Evolutionary conservation across 2,113 vertebrate genomes (phyloP).

Genomic region (Bostrychus sinensis): DNA sequence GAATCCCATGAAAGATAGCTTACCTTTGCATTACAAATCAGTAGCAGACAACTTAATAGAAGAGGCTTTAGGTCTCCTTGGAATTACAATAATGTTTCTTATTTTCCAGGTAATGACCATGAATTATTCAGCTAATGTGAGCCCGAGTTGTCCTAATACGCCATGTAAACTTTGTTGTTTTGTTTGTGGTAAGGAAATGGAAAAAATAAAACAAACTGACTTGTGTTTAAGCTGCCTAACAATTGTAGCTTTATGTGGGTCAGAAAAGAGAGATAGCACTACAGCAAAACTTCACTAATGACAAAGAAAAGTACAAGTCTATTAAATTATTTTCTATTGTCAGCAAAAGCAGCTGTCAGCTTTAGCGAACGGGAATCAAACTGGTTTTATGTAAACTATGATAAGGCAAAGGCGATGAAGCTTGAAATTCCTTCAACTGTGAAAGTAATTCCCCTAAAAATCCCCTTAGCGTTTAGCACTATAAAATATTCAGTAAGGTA

Average conservation of each 20-base stretch:
- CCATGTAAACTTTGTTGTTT: constrained; percentile 27
- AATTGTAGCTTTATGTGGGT: constrained; percentile 27
- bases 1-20: constrained; percentile 59
- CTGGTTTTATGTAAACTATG: constrained; percentile 51
- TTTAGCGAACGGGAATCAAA: constrained; percentile 45
- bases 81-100: constrained; percentile 49
- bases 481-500: constrained; percentile 37
- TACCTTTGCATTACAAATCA: constrained; percentile 62
- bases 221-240: constrained; percentile 13
- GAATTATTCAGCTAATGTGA: constrained; percentile 45
- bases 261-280: constrained; percentile 19
- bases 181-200: constrained; percentile 13
- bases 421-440: constrained; percentile 61
- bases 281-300: constrained; percentile 14
- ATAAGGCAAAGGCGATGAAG: constrained; percentile 50
- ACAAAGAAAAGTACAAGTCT: constrained; percentile 34
- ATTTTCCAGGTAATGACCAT: constrained; percentile 53
- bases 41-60: constrained; percentile 45
- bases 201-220: constrained; percentile 24
- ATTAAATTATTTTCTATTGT: constrained; percentile 34
- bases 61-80: constrained; percentile 21
- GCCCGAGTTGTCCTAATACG: constrained; percentile 16
- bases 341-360: constrained; percentile 40
- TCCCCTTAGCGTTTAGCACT: constrained; percentile 44
- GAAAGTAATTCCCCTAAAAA: constrained; percentile 63